Evolutionary conservation across 2,888 invertebrate species (phyloP), one percentile per base, ranked within the genome.

Genomic region (Saturnia pavonia): DNA sequence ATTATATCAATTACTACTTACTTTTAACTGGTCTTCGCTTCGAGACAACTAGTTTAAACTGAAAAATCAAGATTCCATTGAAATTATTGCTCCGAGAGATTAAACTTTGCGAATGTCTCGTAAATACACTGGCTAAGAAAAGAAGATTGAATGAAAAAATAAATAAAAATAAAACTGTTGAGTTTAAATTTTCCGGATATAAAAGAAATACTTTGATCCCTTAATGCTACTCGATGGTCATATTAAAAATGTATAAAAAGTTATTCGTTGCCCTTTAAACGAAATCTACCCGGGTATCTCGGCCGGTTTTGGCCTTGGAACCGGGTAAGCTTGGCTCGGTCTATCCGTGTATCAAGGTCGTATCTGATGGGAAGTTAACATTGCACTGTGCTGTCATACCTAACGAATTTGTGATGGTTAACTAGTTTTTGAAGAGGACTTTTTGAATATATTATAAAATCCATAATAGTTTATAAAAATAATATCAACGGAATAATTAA

Each of bases 271-370:
- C 43, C 63, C 42, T 68, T 42, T 57, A 14, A 25, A 25, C 12
- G 68, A 54, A 71, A 42, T 48, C 34, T 6, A 34, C 34, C 69
- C 66, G 69, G 69, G 43, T 25, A 14, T 11, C 34, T 16, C 48
- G 57, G 34, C 57, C 48, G 65, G 65, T 54, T 25, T 40, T 75
- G 65, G 71, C 79, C 76, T 74, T 76, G 70, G 75, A 75, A 73
- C 76, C 76, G 75, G 74, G 51, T 70, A 70, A 77, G 78, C 76
- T 81, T 77, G 76, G 76, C 78, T 75, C 74, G 76, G 77, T 75
- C 3, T 83, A 74, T 74, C 72, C 70, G 71, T 43, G 54, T 12
- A 70, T 72, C 75, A 79, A 75, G 80, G 78, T 16, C 73, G 1
- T 14, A 60, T 68, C 16, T 40, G 34, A 68, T 74, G 74, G 73